A percentile compares a stretch with the other conserved stretches of the same genome.
Evolutionary conservation across 2,797 vertebrate genomes (phyloP).

Genomic region (Pangasius krempfi): DNA sequence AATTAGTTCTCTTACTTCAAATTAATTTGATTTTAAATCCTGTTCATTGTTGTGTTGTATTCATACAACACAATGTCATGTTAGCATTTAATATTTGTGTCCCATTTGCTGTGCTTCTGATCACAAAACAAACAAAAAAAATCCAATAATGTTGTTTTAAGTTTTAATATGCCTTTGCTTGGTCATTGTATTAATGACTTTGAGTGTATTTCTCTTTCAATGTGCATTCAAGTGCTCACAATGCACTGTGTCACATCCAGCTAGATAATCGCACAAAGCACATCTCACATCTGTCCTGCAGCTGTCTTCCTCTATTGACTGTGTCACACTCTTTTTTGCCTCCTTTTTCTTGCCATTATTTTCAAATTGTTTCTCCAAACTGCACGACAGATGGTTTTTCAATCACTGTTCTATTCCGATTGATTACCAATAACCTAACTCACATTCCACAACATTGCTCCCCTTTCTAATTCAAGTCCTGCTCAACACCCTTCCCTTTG

Average conservation of each 20-base stretch:
- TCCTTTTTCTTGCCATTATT: conserved; percentile 90
- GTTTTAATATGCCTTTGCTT: conserved; percentile 43
- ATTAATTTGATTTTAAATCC: neutral
- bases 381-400: conserved; percentile 97
- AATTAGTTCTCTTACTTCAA: neutral
- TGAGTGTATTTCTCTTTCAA: conserved; percentile 66
- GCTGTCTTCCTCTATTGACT: conserved; percentile 89
- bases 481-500: conserved; percentile 77
- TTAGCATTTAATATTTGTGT: neutral
- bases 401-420: conserved; percentile 89
- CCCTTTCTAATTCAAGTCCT: conserved; percentile 71
- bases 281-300: conserved; percentile 92
- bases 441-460: conserved; percentile 85
- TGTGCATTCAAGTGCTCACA: conserved; percentile 70
- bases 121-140: neutral
- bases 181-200: conserved; percentile 65
- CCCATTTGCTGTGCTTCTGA: neutral
- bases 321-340: conserved; percentile 73
- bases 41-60: neutral
- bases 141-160: neutral
- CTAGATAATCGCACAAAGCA: conserved; percentile 70
- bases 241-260: conserved; percentile 70
- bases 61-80: neutral
- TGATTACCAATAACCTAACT: conserved; percentile 96
- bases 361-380: conserved; percentile 99